phyloP scores from a whole-genome alignment of 2,113 vertebrate species.

The Myotis lucifugus region DNA sequence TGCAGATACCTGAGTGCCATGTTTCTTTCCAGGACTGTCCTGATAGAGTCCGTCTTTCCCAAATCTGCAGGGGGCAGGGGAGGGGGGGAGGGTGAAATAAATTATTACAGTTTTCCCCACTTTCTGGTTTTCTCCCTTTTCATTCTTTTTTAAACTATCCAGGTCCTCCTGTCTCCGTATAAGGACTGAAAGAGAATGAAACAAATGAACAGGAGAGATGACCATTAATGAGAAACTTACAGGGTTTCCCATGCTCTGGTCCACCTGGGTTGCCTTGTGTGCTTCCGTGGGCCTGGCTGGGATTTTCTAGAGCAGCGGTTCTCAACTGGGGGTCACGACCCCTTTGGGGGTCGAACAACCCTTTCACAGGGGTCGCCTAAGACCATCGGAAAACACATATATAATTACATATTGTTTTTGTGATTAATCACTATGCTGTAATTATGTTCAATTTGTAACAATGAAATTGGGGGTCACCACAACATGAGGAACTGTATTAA shows the following conservation, averaged over 20 bases:
- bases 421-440: too few relatives aligned
- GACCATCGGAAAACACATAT: too few relatives aligned
- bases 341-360: too few relatives aligned
- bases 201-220: background rate
- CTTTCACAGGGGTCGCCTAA: too few relatives aligned
- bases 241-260: background rate
- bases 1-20: background rate
- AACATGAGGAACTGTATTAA: too few relatives aligned
- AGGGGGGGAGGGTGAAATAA: background rate
- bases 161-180: background rate
- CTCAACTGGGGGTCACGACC: too few relatives aligned
- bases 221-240: background rate
- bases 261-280: background rate
- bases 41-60: background rate
- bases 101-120: background rate
- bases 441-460: too few relatives aligned
- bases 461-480: too few relatives aligned
- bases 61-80: background rate
- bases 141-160: background rate
- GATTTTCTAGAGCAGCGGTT: background rate
- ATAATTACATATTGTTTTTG: too few relatives aligned
- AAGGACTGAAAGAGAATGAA: background rate
- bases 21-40: background rate
- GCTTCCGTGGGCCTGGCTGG: background rate
- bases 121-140: background rate